Base-by-base conservation (phyloP, 2,888 invertebrate species). In the Zhuqinia jingwanae region DNA sequence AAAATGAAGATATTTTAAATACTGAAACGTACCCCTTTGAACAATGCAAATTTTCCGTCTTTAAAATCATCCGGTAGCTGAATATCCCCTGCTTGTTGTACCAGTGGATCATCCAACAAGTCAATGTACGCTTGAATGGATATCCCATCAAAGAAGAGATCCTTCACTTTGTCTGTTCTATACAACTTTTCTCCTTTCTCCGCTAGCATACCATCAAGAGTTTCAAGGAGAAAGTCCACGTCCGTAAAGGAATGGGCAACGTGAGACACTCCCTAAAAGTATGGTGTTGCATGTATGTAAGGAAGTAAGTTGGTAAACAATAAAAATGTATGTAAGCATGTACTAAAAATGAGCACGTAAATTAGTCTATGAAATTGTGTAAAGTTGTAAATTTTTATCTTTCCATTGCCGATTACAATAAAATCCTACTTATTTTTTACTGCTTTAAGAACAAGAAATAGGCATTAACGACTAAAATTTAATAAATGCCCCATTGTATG, bases 111-210 rank as follows among this genome's bases (percentile, higher is more conserved):
- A 27, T 81, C 77, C 13, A 88, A 70, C 13, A 89, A 47, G 11
- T 89, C 89, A 0, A 89, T 56, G 70, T 87, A 89, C 1, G 84
- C 65, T 63, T 88, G 50, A 10, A 89, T 63, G 2, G 88, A 87
- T 1, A 85, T 58, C 17, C 89, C 89, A 17, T 89, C 89, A 68
- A 87, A 88, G 11, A 89, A 20, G 3, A 89, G 30, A n/a, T 88
- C 77, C 27, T 76, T 79, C 22, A 90, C 88, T 25, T 79, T 89
- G 22, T 88, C 89, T n/a, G 89, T 90, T 36, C 88, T 47, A 10
- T 77, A 85, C n/a, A 90, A 36, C 82, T 85, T 88, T 80, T 90
- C 90, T n/a, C 90, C 90, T 68, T 88, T 89, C 1, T 83, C 87
- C 15, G 87, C 50, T 2, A 90, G 80, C 87, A 85, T 89, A 0